Percentiles rank a stretch among this genome's conserved stretches.
phyloP scores from a whole-genome alignment of 1,140 invertebrate species.

The Calliphora vicina region DNA sequence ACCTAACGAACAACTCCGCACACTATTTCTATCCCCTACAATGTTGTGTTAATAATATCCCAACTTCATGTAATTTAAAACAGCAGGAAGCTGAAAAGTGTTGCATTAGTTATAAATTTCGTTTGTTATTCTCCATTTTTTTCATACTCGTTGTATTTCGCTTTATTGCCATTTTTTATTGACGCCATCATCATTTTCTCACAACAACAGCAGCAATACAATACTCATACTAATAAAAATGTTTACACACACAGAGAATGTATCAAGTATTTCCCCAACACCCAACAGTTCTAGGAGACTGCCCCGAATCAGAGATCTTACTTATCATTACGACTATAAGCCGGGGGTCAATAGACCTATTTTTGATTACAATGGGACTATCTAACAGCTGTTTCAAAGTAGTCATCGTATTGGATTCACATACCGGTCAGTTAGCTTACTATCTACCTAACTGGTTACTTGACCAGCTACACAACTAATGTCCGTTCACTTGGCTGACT shows the following conservation, averaged over 20 bases:
- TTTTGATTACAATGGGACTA: too few relatives aligned
- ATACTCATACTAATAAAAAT: not conserved
- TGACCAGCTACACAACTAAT: too few relatives aligned
- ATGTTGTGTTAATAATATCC: not conserved
- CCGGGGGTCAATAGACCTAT: too few relatives aligned
- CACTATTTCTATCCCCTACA: not conserved
- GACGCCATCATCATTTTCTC: constrained; percentile 20
- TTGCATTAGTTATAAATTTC: constrained; percentile 31
- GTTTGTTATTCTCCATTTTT: not conserved
- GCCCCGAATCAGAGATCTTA: too few relatives aligned
- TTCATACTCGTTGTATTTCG: not conserved
- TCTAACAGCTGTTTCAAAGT: too few relatives aligned
- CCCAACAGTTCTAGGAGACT: too few relatives aligned
- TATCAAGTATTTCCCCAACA: too few relatives aligned
- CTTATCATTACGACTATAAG: too few relatives aligned
- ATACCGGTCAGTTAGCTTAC: too few relatives aligned
- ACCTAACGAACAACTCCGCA: not conserved
- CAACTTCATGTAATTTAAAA: constrained; percentile 22
- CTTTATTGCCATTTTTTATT: constrained; percentile 22
- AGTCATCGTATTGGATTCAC: too few relatives aligned
- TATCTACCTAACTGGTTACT: too few relatives aligned
- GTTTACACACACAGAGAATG: not conserved
- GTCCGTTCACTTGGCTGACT: too few relatives aligned
- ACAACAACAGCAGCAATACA: not conserved
- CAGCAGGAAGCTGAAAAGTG: constrained; percentile 31